Conservation (phyloP, 2,888 invertebrate species). For the Cantharis flavilabris region DNA sequence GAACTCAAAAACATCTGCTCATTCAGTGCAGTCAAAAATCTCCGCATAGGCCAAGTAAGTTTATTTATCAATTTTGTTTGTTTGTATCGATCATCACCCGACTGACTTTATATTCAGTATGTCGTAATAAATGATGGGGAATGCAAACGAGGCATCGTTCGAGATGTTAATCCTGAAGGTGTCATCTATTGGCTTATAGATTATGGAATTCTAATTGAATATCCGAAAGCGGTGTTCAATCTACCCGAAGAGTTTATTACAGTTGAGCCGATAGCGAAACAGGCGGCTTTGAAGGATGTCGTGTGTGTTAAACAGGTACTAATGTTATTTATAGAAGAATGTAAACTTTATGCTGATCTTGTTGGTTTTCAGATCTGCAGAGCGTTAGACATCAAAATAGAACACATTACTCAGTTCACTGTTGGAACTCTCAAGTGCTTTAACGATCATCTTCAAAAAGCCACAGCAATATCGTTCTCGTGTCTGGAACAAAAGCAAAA, state of each 20-base stretch:
- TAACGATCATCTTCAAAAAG: constrained; percentile 5
- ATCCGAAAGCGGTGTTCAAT: constrained; percentile 33
- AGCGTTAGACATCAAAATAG: not conserved
- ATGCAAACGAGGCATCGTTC: constrained; percentile 11
- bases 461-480: constrained; percentile 16
- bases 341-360: not conserved
- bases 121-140: not conserved
- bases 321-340: not conserved
- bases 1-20: constrained; percentile 25
- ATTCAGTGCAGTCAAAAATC: not conserved
- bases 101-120: not conserved
- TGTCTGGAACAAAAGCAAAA: constrained; percentile 29
- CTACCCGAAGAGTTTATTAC: constrained; percentile 32
- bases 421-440: constrained; percentile 10
- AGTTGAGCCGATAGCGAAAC: constrained; percentile 34
- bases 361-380: not conserved
- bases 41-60: not conserved
- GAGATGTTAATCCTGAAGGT: not conserved
- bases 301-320: constrained; percentile 39
- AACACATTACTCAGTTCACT: not conserved
- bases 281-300: constrained; percentile 42
- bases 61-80: not conserved
- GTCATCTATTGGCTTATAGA: constrained; percentile 45
- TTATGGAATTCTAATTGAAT: constrained; percentile 37
- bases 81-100: not conserved